Percentiles rank a stretch among this genome's conserved stretches.
These are phyloP conservation scores for Amphiprion percula DNA, from an alignment of 2,113 vertebrate genomes.

Conservation along the genomic window DNA sequence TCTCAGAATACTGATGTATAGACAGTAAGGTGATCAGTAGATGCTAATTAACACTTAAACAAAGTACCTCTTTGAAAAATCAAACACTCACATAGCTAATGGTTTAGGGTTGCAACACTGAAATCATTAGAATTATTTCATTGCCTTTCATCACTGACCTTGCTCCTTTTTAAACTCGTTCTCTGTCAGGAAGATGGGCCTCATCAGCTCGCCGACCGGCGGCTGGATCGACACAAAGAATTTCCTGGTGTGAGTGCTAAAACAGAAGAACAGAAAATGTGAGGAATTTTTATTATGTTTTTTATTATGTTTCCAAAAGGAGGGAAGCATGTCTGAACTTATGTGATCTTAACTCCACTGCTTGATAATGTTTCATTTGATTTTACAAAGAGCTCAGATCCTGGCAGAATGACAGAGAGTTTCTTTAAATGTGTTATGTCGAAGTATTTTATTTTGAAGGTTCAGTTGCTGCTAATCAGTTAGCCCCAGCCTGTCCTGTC, in stretches of 20 bases:
- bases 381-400: background rate
- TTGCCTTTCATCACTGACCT: conserved; percentile 83
- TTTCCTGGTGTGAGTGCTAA: conserved; percentile 92
- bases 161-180: conserved; percentile 98
- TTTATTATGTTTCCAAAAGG: background rate
- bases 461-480: too few relatives aligned
- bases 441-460: too few relatives aligned
- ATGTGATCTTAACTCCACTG: too few relatives aligned
- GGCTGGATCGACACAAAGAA: conserved; percentile 98
- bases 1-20: too few relatives aligned
- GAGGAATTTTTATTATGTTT: background rate
- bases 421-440: too few relatives aligned
- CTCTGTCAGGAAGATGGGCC: conserved; percentile 94
- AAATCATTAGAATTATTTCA: rapidly evolving
- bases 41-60: too few relatives aligned
- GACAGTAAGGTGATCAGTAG: too few relatives aligned
- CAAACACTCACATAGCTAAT: too few relatives aligned
- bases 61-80: too few relatives aligned
- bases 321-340: background rate
- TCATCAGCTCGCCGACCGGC: conserved; percentile 96
- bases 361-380: background rate
- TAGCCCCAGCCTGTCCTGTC: too few relatives aligned
- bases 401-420: background rate
- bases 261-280: background rate
- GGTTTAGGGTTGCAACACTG: background rate